Evolutionary conservation across 2,797 vertebrate genomes (phyloP).

Genomic region (Cottoperca gobio): DNA sequence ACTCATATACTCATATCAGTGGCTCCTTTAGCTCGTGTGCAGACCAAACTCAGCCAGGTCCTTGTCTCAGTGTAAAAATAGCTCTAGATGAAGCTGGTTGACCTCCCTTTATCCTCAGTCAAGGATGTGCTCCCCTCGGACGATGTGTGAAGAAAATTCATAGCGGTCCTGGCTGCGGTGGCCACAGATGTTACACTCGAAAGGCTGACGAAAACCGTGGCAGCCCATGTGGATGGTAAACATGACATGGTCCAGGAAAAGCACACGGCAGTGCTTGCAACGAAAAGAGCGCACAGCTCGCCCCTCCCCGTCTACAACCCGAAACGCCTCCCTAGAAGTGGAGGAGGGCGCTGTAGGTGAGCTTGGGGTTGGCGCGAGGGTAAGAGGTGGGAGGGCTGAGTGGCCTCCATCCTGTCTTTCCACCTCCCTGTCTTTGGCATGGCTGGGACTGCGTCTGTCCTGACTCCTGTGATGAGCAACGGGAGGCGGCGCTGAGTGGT

Average conservation of each 20-base stretch:
- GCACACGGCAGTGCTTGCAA: conserved; percentile 96
- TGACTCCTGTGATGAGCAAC: conserved; percentile 60
- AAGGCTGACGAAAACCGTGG: conserved; percentile 97
- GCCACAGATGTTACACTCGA: conserved; percentile 99
- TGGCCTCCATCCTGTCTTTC: conserved; percentile 77
- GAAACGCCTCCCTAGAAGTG: conserved; percentile 85
- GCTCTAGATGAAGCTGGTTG: conserved; percentile 39
- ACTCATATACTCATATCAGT: conserved; percentile 3
- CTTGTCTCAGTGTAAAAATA: conserved; percentile 69
- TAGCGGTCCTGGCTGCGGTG: conserved; percentile 98
- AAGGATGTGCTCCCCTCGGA: conserved; percentile 94
- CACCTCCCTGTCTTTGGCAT: conserved; percentile 90
- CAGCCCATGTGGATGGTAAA: conserved; percentile 99
- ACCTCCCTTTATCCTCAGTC: conserved; percentile 74
- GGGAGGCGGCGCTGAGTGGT: conserved; percentile 68
- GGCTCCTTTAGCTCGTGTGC: conserved; percentile 65
- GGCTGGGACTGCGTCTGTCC: conserved; percentile 86
- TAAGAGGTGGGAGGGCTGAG: conserved; percentile 44
- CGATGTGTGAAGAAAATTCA: conserved; percentile 98
- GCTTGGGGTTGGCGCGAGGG: conserved; percentile 71
- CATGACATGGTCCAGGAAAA: conserved; percentile 99
- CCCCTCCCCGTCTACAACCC: conserved; percentile 92
- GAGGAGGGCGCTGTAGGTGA: conserved; percentile 83
- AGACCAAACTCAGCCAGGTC: conserved; percentile 84
- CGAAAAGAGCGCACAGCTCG: conserved; percentile 92